Evolutionary conservation across 2,113 vertebrate species (phyloP).

Genomic region (Canis aureus): DNA sequence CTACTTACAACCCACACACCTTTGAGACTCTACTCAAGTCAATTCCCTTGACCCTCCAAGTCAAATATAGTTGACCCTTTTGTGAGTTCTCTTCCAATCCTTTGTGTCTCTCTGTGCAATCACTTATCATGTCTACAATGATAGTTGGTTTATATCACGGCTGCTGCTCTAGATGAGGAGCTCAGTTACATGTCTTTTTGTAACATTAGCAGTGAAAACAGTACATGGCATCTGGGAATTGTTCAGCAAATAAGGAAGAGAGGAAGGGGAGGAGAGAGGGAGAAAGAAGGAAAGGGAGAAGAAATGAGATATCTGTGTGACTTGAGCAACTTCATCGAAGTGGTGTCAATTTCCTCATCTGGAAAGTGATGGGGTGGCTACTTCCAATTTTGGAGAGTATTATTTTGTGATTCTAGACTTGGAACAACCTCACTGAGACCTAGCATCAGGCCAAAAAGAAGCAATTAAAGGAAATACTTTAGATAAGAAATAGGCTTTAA

Average conservation of each 20-base stretch:
- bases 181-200: background rate
- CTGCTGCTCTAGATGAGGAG: background rate
- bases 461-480: constrained; percentile 74
- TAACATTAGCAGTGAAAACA: constrained; percentile 16
- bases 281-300: background rate
- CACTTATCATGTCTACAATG: background rate
- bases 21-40: background rate
- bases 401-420: constrained; percentile 44
- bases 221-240: background rate
- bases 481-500: constrained; percentile 77
- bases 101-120: background rate
- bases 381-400: constrained; percentile 25
- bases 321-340: background rate
- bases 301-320: background rate
- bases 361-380: background rate
- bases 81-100: background rate
- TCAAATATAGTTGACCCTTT: background rate
- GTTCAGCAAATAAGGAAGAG: background rate
- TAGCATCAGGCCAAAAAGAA: constrained; percentile 18
- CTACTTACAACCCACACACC: background rate
- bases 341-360: background rate
- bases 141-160: background rate
- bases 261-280: background rate
- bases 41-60: background rate
- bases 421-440: constrained; percentile 51